phyloP scores from a whole-genome alignment of 2,797 vertebrate species.

The Enteromius viviparus region DNA sequence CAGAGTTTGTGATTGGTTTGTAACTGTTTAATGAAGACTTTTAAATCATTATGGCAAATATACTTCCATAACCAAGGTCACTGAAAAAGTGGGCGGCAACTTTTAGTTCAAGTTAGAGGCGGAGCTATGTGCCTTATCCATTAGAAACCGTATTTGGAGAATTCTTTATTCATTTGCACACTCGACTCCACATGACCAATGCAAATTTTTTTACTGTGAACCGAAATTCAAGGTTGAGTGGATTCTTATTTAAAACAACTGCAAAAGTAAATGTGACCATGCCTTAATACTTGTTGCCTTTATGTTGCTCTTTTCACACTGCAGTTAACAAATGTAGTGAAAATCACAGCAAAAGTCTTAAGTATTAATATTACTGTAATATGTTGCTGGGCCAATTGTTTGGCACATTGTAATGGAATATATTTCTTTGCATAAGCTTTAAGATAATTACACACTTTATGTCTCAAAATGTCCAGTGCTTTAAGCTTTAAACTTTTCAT shows the following conservation, averaged over 20 bases:
- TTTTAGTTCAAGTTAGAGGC: not conserved
- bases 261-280: not conserved
- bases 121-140: not conserved
- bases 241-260: not conserved
- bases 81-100: not conserved
- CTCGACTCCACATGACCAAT: not conserved
- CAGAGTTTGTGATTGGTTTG: not conserved
- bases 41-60: not conserved
- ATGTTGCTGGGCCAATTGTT: not conserved
- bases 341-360: not conserved
- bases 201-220: not conserved
- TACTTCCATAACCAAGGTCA: not conserved
- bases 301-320: not conserved
- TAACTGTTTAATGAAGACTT: not conserved
- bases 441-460: constrained; percentile 11
- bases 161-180: not conserved
- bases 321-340: not conserved
- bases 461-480: not conserved
- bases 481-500: constrained; percentile 17
- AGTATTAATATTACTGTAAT: not conserved
- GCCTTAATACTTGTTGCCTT: not conserved
- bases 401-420: not conserved
- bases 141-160: not conserved
- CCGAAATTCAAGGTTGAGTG: not conserved
- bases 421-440: not conserved